Evolutionary conservation across 2,888 invertebrate species (phyloP), one percentile per base, ranked within the genome.

Genomic region (Habrosyne pyritoides): DNA sequence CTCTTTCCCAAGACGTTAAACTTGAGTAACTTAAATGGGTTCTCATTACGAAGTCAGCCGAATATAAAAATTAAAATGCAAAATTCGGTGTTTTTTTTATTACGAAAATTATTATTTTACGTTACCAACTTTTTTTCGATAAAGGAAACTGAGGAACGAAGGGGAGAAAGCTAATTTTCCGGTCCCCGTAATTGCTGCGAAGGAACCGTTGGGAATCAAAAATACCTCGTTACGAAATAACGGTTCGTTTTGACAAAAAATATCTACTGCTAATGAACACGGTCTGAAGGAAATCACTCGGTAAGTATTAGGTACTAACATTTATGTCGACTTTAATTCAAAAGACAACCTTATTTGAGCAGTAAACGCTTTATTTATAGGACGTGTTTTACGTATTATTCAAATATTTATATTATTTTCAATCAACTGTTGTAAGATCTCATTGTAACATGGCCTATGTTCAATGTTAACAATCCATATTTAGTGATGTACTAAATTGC

Each of bases 161-260:
- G 50, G 48, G 24, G 24, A 14, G 24, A 26, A 55, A 47, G 52
- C 59, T 57, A 59, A 62, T 59, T 59, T 57, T 59, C 59, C 62
- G 57, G 53, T 28, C 47, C 55, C 59, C 33, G 46, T 56, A 57
- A 56, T 53, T 54, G 36, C 53, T 30, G 36, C 12, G n/a, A 26
- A 4, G 21, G 18, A 53, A 52, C 47, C 28, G 28, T 50, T 48
- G 21, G 36, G 51, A 47, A 36, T 51, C 50, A 47, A 53, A 50
- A 50, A 55, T 53, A 59, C 54, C 54, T 54, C 53, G 55, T 55
- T 58, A 58, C 52, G 48, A 47, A 30, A 47, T 21, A 30, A 54
- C 53, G 22, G n/a, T 28, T 24, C 50, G 21, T 26, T 26, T 26
- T n/a, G 46, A 26, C 28, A 12, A 21, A 49, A 22, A 8, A 49